Base-by-base conservation (phyloP, 2,888 invertebrate species). In the Cremastinae sp. region DNA sequence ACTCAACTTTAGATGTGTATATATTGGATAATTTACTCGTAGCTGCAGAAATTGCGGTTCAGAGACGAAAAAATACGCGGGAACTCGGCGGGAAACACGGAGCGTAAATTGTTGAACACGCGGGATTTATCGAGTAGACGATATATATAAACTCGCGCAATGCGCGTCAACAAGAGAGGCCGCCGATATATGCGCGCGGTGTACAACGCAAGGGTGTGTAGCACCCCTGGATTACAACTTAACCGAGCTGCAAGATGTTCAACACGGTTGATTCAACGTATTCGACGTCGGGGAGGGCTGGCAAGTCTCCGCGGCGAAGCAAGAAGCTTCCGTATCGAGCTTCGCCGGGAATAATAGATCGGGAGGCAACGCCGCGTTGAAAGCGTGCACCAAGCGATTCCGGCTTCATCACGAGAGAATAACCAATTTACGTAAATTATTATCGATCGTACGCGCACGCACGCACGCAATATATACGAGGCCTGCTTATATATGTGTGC, bases 361-460 rank as follows among this genome's bases (percentile, higher is more conserved):
- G 36, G 14, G 18, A 53, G 66, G 53, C 28, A 41, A 64, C 16
- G 51, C 34, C 49, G 7, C 51, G n/a, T n/a, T 34, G 66, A 54
- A 66, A 66, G 66, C 45, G 36, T 36, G 45, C 45, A 58, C 43
- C 43, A 58, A 65, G 70, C 61, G 75, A 71, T 75, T 70, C 59
- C 59, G 51, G 64, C 59, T 65, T 53, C 51, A 38, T 53, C 59
- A 41, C 45, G 58, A 58, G 59, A 16, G 64, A 59, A 53, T 10
- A 22, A 58, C 51, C 59, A 56, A 70, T 58, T 75, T 70, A 58
- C 51, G 53, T 59, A 71, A 71, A 65, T 65, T 16, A 75, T 75
- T 75, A 59, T 75, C 65, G 64, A 70, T 65, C 64, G 10, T 12
- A 45, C 28, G 38, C 36, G 20, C 34, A 54, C 56, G 54, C 43